Evolutionary conservation across 2,888 invertebrate genomes (phyloP), one percentile per base, ranked within the genome.

Genomic region (Mesochorus sp.): DNA sequence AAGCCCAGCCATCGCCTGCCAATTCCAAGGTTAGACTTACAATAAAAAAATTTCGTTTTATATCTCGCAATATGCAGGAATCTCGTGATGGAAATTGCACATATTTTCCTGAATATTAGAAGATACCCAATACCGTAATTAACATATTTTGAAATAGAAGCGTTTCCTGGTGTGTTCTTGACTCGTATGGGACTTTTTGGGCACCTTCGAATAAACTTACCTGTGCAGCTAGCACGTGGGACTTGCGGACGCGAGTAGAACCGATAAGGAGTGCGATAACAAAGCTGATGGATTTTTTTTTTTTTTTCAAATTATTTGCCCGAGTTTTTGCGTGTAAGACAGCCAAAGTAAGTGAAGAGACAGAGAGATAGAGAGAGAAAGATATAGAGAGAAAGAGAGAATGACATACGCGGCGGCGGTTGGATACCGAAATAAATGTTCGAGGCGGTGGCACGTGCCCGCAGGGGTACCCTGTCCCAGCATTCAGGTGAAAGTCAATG

Each of bases 391-490:
- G 72, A 73, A 12, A 73, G 57, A 66, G 76, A 71, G 47, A 61
- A 53, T 70, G 70, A 75, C 28, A 71, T 17, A 70, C 78, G 73
- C 74, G 71, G 53, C 62, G 71, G 44, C 53, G 66, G 73, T 74
- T 68, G 71, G 66, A 71, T 79, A 75, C 66, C 66, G 75, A 67
- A 79, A 79, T 79, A 73, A 80, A 79, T 79, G 79, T 80, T 80
- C 79, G 80, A 81, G 80, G 70, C 79, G 86, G 84, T 85, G 86
- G 84, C 86, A 89, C 90, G 90, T 90, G 91, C 91, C 90, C 91
- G 89, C 91, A 96, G 96, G 96, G 96, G 96, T 96, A 97, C 97
- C 97, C 97, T 97, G 97, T 97, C 97, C 97, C 97, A 97, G 97
- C 97, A 97, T 97, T 97, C 97, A 97, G 97, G 97, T 96, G 96